These are phyloP conservation scores for Plebejus melissa DNA, from an alignment of 2,888 invertebrate genomes.

Conservation along the genomic window DNA sequence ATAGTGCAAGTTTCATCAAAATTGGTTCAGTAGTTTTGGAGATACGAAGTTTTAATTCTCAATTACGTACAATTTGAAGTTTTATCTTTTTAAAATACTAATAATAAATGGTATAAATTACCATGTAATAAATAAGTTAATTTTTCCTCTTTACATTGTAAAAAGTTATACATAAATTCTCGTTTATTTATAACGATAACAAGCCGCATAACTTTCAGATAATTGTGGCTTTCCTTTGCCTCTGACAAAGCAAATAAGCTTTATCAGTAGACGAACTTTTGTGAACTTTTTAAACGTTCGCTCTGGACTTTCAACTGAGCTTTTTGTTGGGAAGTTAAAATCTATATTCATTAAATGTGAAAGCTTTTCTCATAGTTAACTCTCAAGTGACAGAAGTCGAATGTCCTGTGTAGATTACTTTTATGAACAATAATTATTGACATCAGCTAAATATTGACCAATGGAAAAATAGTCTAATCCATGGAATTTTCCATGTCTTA, in stretches of 20 bases:
- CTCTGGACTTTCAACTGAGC: conserved; percentile 18
- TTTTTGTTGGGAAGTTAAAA: conserved; percentile 41
- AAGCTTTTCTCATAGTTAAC: background rate
- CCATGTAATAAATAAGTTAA: too few relatives aligned
- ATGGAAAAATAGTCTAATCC: too few relatives aligned
- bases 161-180: conserved; percentile 4
- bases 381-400: background rate
- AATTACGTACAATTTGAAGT: too few relatives aligned
- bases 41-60: too few relatives aligned
- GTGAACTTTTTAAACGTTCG: conserved; percentile 31
- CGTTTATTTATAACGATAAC: conserved; percentile 22
- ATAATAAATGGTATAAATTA: too few relatives aligned
- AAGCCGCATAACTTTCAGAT: conserved; percentile 36
- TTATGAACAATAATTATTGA: too few relatives aligned
- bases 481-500: too few relatives aligned
- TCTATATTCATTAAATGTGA: conserved; percentile 9
- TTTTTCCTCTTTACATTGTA: background rate
- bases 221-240: conserved; percentile 33
- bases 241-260: conserved; percentile 41
- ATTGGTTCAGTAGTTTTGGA: too few relatives aligned
- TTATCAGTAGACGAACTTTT: conserved; percentile 47
- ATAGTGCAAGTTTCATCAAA: too few relatives aligned
- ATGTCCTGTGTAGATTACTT: too few relatives aligned
- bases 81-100: too few relatives aligned
- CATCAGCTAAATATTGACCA: too few relatives aligned